Conservation (phyloP, 2,797 vertebrate genomes). For the Anas flavirostris region DNA sequence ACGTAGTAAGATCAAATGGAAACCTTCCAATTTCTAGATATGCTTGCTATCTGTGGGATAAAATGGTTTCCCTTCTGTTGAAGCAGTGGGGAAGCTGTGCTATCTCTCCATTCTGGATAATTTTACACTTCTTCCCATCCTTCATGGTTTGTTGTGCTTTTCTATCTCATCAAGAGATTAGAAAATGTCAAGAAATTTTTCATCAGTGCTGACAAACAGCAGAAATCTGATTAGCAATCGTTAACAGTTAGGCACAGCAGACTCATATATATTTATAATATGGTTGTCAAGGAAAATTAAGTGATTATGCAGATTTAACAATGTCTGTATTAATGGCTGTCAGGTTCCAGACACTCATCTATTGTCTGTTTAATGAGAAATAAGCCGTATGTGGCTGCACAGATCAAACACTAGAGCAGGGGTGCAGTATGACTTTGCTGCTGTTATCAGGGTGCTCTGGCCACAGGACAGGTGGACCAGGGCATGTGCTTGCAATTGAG, state of each 20-base stretch:
- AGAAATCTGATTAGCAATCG: background rate
- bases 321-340: constrained; percentile 4
- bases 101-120: background rate
- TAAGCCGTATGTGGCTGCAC: background rate
- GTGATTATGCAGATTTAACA: background rate
- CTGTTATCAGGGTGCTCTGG: background rate
- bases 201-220: background rate
- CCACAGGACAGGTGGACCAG: background rate
- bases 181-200: background rate
- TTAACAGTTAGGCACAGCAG: background rate
- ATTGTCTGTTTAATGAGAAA: background rate
- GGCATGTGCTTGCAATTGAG: background rate
- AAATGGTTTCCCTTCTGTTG: background rate
- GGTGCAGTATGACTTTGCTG: background rate
- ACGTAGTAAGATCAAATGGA: background rate
- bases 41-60: background rate
- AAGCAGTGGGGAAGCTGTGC: background rate
- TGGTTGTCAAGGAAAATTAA: constrained; percentile 30
- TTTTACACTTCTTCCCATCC: background rate
- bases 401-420: background rate
- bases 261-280: background rate
- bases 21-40: background rate
- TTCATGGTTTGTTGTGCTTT: background rate
- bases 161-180: background rate
- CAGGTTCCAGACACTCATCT: background rate